Conservation (phyloP, 1,140 invertebrate species). For the Nasonia vitripennis region DNA sequence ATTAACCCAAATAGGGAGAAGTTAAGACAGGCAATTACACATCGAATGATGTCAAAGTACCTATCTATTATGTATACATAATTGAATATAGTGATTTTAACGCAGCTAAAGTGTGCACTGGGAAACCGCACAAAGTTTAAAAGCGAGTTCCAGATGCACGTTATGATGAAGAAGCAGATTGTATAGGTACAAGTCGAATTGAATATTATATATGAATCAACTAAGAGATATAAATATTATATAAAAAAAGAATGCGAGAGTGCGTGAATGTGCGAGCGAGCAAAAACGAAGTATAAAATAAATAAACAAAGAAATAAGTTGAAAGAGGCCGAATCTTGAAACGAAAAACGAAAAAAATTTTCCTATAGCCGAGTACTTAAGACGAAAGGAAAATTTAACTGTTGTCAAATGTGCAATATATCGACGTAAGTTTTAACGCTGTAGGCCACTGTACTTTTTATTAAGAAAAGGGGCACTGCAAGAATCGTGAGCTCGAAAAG, state of each 20-base stretch:
- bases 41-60: conserved; percentile 63
- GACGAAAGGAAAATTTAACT: conserved; percentile 67
- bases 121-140: not conserved
- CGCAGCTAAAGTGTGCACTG: conserved; percentile 18
- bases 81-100: conserved; percentile 53
- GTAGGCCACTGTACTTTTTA: conserved; percentile 71
- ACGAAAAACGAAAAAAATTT: conserved; percentile 52
- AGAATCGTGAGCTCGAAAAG: conserved; percentile 50
- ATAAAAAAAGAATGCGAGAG: conserved; percentile 31
- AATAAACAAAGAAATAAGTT: conserved; percentile 30
- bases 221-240: conserved; percentile 51
- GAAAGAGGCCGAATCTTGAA: conserved; percentile 4
- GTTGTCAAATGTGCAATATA: conserved; percentile 76
- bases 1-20: not conserved
- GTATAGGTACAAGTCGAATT: conserved; percentile 46
- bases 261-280: conserved; percentile 29
- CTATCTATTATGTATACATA: conserved; percentile 51
- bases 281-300: conserved; percentile 4
- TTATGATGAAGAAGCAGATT: conserved; percentile 20
- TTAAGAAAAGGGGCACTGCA: conserved; percentile 16
- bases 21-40: conserved; percentile 55
- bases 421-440: conserved; percentile 69
- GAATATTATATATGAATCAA: conserved; percentile 47
- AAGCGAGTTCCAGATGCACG: conserved; percentile 32
- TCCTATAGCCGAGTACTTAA: conserved; percentile 73